Base-by-base conservation (phyloP, 2,888 invertebrate genomes). In the Pterobdella sp. region DNA sequence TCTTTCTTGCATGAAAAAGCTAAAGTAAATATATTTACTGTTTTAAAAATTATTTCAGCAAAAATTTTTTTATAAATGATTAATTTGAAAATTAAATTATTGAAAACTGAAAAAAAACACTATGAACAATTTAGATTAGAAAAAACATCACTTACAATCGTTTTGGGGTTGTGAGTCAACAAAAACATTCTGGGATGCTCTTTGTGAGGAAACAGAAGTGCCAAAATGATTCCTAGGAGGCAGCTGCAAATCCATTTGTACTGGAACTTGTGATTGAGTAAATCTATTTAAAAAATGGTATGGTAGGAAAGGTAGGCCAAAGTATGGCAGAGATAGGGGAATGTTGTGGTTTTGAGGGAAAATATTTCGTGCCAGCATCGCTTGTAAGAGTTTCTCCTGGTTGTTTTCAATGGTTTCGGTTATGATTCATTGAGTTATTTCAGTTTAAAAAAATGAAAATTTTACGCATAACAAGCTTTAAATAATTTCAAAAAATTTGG, bases 281-380 rank as follows among this genome's bases (percentile, higher is more conserved):
- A 71, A 71, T 4, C 56, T 60, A 35, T 52, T 29, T 0, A 71
- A 29, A 31, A 71, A 49, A 2, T 32, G 71, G 37, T 52, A 71
- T 18, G 71, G 69, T 1, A 69, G 52, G 31, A 37, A 26, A n/a
- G 69, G 71, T n/a, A 66, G 66, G 29, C 65, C 72, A 35, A 92
- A 88, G 80, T 92, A 91, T 77, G 66, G 49, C n/a, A 66, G 64
- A 18, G 32, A 32, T 14, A 73, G 29, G 42, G 73, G 70, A 22
- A 74, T 29, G 36, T 31, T 42, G 65, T 64, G 74, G 65, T 64
- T 73, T 37, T 26, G 73, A 26, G 49, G 52, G 42, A 74, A 56
- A 3, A 74, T 42, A 68, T 71, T 74, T 22, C 74, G 37, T n/a
- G 74, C 67, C 52, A 74, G 34, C 66, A 74, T 64, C 35, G 71